phyloP scores from a whole-genome alignment of 2,797 vertebrate genomes.

The Nannoperca obscura region DNA sequence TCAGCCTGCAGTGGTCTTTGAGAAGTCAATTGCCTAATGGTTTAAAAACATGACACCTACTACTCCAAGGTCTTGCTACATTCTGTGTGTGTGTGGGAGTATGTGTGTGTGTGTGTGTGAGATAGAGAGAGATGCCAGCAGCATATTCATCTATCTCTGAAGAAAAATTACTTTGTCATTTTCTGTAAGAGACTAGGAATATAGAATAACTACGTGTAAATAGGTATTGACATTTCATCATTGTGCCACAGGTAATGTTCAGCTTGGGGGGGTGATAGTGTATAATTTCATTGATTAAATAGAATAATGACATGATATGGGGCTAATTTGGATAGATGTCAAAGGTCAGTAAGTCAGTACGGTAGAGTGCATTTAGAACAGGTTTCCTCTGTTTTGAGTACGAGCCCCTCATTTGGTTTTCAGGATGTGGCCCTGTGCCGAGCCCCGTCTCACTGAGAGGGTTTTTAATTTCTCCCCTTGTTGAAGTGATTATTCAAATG shows the following conservation, averaged over 20 bases:
- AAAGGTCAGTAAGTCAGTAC: constrained; percentile 52
- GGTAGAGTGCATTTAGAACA: constrained; percentile 50
- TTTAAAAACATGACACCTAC: constrained; percentile 54
- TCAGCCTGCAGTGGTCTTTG: constrained; percentile 50
- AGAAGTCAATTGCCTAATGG: constrained; percentile 55
- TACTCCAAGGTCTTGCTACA: constrained; percentile 39
- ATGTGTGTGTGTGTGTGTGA: not conserved
- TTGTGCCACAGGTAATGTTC: constrained; percentile 27
- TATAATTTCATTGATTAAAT: constrained; percentile 42
- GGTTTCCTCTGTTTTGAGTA: constrained; percentile 67
- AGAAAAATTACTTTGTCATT: constrained; percentile 39
- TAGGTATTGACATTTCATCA: constrained; percentile 44
- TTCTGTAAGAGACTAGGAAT: constrained; percentile 21
- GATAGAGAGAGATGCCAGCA: not conserved
- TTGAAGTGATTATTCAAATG: constrained; percentile 89
- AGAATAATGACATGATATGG: constrained; percentile 49
- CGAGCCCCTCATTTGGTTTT: constrained; percentile 81
- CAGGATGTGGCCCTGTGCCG: constrained; percentile 75
- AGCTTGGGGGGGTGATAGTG: not conserved
- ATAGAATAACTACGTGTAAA: not conserved
- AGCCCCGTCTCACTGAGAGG: constrained; percentile 79
- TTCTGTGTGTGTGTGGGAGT: not conserved
- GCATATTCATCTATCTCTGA: constrained; percentile 22
- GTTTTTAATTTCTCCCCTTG: constrained; percentile 86
- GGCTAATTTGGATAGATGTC: constrained; percentile 56